Base-by-base conservation (phyloP, 2,888 invertebrate species). In the Synanthedon vespiformis region DNA sequence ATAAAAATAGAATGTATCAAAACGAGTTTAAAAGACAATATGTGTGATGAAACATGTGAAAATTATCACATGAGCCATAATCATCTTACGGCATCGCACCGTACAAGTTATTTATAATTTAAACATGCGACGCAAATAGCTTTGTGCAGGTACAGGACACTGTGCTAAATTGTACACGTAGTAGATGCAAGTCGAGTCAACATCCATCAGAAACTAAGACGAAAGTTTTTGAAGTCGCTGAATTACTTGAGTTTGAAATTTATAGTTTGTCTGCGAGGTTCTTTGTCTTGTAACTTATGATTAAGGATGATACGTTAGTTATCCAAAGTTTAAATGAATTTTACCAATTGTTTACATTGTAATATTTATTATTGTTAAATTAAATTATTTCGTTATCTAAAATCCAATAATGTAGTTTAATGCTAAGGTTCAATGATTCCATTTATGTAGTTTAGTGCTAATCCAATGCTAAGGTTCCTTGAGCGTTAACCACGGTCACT, bases 91-190 rank as follows among this genome's bases (percentile, higher is more conserved):
- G 57, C 55, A 60, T 56, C 57, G 54, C 52, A 61, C 61, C 44
- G n/a, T 34, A 57, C 57, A 54, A 56, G 61, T 57, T 72, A 72
- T 72, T 69, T 70, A 67, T 71, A 68, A 65, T 8, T 34, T 34
- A 44, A 54, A 53, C 50, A 48, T 58, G 62, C 69, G 68, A 70
- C 70, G 70, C 67, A 68, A 61, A 62, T 59, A 61, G 65, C 63
- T 64, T 58, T 41, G 57, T 54, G 56, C 34, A 34, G 34, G 8
- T 34, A 34, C 34, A 55, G 51, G 13, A 16, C 47, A 40, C 51
- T 52, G 40, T 48, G 54, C 5, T 49, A 54, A 40, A 34, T 34
- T 34, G 49, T 54, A 52, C 49, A 53, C 49, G 22, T 34, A 5
- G 27, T 47, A 50, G 53, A 52, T 53, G 49, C 22, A 48, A 41